These are phyloP conservation scores for Corydoras maculifer DNA, from an alignment of 2,113 vertebrate genomes.

Conservation along the genomic window DNA sequence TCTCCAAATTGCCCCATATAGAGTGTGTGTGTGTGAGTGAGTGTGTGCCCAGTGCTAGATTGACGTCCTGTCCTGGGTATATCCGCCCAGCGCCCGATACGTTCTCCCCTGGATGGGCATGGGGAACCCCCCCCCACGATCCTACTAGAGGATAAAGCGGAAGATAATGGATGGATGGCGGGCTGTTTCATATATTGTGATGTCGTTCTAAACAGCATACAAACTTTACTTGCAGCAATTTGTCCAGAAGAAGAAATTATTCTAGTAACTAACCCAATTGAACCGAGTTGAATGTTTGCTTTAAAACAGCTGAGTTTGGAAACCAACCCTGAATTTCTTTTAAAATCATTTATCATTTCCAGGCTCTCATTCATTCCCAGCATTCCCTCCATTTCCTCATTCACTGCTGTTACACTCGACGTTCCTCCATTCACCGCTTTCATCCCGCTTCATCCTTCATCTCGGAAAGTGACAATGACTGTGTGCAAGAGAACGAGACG, in stretches of 20 bases:
- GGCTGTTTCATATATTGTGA: too few relatives aligned
- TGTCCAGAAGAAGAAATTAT: not conserved
- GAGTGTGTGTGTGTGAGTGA: too few relatives aligned
- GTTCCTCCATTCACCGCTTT: conserved; percentile 37
- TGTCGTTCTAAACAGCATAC: too few relatives aligned
- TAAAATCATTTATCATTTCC: conserved; percentile 39
- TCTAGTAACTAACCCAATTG: not conserved
- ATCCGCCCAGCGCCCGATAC: too few relatives aligned
- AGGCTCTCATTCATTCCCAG: conserved; percentile 33
- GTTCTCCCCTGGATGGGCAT: too few relatives aligned
- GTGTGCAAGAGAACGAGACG: not conserved
- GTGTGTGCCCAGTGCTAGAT: too few relatives aligned
- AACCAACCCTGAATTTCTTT: conserved; percentile 6
- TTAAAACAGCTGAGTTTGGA: conserved; percentile 33
- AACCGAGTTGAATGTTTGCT: not conserved
- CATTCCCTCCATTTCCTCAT: conserved; percentile 39
- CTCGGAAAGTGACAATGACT: conserved; percentile 15
- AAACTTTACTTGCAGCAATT: not conserved
- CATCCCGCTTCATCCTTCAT: conserved; percentile 28
- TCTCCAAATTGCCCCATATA: too few relatives aligned
- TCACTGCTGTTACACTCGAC: conserved; percentile 31
- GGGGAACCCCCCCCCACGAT: too few relatives aligned
- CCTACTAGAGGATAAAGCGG: too few relatives aligned
- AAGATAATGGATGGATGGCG: too few relatives aligned
- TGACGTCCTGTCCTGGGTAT: too few relatives aligned